Evolutionary conservation across 37 sponge, comb jelly and placozoan species (phyloP).

Genomic region (Beroe forskalii): DNA sequence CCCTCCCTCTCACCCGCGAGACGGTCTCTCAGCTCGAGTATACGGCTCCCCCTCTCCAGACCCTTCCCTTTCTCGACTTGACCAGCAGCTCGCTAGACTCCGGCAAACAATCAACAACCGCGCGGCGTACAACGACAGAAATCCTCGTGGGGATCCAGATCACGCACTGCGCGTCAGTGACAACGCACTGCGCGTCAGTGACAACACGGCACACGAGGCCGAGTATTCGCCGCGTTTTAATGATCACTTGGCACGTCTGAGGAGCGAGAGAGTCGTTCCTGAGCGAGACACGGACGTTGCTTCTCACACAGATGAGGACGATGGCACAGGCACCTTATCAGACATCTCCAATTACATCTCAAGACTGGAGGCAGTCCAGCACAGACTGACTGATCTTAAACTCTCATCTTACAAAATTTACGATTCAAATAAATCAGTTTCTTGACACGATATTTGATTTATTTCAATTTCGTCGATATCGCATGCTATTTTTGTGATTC

Average conservation of each 20-base stretch:
- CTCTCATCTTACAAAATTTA: constrained; percentile 29
- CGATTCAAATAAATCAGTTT: constrained; percentile 30
- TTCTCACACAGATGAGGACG: neutral
- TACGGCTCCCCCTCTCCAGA: constrained; percentile 56
- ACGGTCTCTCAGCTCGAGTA: constrained; percentile 8
- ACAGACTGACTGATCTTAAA: constrained; percentile 59
- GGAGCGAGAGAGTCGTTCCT: neutral
- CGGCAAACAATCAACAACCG: constrained; percentile 23
- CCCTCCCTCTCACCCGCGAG: constrained; percentile 38
- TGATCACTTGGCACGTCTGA: neutral
- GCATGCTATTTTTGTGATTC: no score
- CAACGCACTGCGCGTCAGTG: neutral
- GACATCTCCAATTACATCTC: constrained; percentile 59
- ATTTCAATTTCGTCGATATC: no score
- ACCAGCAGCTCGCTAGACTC: constrained; percentile 45
- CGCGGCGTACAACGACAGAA: neutral
- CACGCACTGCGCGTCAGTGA: neutral
- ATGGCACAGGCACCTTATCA: constrained; percentile 33
- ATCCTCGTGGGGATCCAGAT: neutral
- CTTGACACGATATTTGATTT: no score
- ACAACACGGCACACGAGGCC: neutral
- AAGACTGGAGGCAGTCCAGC: constrained; percentile 52
- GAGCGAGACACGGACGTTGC: neutral
- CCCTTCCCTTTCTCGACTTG: constrained; percentile 54
- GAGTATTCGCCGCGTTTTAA: neutral